These are phyloP conservation scores for Periophthalmus magnuspinnatus DNA, from an alignment of 2,797 vertebrate species.

Conservation along the genomic window DNA sequence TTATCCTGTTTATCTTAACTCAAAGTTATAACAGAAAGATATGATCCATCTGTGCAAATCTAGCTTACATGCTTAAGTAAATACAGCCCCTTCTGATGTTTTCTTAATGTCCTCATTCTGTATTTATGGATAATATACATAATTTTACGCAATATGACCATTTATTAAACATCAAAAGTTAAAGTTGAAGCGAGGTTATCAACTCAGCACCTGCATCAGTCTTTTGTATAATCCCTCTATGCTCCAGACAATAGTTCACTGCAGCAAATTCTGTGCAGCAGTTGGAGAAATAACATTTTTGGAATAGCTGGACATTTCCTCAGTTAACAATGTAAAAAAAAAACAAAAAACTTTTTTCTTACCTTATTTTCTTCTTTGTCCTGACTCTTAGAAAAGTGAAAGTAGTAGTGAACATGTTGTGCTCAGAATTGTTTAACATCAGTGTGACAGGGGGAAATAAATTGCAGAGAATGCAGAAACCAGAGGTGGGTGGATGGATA, in stretches of 20 bases:
- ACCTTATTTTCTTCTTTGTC: not conserved
- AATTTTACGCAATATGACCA: not conserved
- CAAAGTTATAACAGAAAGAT: not conserved
- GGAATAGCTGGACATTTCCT: not conserved
- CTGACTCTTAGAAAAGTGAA: not conserved
- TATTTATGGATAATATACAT: not conserved
- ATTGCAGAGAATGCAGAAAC: constrained; percentile 37
- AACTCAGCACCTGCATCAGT: no score
- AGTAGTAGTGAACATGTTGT: constrained; percentile 5
- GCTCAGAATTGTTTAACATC: constrained; percentile 33
- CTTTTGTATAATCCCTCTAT: not conserved
- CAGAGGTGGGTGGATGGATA: constrained; percentile 10
- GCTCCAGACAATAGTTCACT: not conserved
- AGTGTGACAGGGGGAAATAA: constrained; percentile 34
- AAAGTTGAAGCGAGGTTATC: no score
- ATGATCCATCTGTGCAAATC: not conserved
- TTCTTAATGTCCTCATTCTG: not conserved
- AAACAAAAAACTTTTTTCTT: not conserved
- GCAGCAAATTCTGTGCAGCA: not conserved
- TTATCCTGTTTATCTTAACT: not conserved
- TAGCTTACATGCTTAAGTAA: not conserved
- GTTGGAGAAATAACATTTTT: not conserved
- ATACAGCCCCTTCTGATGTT: not conserved
- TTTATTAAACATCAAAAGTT: not conserved
- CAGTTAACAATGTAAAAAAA: not conserved